Evolutionary conservation across 2,113 vertebrate species (phyloP).

Genomic region (Passerina amoena): DNA sequence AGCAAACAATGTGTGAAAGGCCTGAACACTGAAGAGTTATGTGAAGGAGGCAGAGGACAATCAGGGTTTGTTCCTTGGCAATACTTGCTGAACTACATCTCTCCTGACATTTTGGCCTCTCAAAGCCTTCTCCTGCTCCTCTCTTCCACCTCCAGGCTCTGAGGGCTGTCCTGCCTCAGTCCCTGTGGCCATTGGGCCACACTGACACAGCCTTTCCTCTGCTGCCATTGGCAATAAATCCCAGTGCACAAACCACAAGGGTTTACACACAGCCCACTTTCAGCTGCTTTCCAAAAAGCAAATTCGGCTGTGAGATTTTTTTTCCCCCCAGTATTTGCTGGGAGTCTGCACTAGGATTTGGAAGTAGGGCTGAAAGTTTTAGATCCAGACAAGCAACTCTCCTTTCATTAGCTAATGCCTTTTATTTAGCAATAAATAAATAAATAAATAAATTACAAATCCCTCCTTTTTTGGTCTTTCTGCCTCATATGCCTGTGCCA

Average conservation of each 20-base stretch:
- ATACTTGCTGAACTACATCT: neutral
- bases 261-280: neutral
- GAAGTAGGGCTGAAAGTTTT: slow-evolving; percentile 4
- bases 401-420: neutral
- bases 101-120: neutral
- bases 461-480: slow-evolving; percentile 24
- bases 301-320: neutral
- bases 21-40: neutral
- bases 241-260: neutral
- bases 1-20: neutral
- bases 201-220: neutral
- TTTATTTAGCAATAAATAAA: slow-evolving; percentile 15
- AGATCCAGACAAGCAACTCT: neutral
- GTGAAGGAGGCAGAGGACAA: neutral
- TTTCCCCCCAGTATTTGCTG: neutral
- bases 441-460: neutral
- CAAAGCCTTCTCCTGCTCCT: neutral
- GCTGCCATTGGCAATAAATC: neutral
- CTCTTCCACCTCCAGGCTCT: neutral
- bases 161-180: neutral
- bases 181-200: neutral
- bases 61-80: neutral
- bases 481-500: slow-evolving; percentile 29
- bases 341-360: neutral
- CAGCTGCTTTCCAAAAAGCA: neutral